These are phyloP conservation scores for Rhaphigaster nebulosa DNA, from an alignment of 2,888 invertebrate genomes.

Conservation along the genomic window DNA sequence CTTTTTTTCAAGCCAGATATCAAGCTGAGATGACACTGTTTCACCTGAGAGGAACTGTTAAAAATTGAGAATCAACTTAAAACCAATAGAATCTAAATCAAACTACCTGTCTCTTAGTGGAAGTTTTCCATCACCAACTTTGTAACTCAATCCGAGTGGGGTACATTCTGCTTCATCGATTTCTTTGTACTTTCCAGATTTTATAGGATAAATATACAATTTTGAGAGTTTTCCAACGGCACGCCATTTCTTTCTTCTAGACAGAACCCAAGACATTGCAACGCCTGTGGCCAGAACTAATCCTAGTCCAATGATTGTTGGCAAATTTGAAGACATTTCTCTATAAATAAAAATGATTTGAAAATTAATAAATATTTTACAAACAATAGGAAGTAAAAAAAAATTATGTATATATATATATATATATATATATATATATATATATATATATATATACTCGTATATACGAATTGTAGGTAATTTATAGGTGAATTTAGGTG, in stretches of 20 bases:
- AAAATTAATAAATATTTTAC: background rate
- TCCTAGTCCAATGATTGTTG: background rate
- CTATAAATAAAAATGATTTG: background rate
- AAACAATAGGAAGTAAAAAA: background rate
- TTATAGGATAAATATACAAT: slow-evolving; percentile 56
- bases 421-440: too few species aligned
- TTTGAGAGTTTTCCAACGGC: slow-evolving; percentile 48
- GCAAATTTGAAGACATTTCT: slow-evolving; percentile 25
- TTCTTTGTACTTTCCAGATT: slow-evolving; percentile 53
- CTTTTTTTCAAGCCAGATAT: too few species aligned
- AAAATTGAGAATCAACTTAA: background rate
- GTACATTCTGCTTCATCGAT: slow-evolving; percentile 58
- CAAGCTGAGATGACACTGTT: too few species aligned
- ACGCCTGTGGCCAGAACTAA: background rate
- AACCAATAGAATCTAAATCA: background rate
- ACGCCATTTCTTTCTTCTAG: slow-evolving; percentile 39
- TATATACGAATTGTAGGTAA: too few species aligned
- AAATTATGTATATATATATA: too few species aligned
- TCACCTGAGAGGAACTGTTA: too few species aligned
- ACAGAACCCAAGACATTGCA: background rate
- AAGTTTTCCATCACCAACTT: slow-evolving; percentile 38
- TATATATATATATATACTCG: too few species aligned
- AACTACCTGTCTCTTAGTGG: slow-evolving; percentile 51
- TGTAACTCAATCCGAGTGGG: slow-evolving; percentile 28
- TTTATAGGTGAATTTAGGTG: too few species aligned